Evolutionary conservation across 2,797 vertebrate species (phyloP).

Genomic region (Acrocephalus scirpaceus): DNA sequence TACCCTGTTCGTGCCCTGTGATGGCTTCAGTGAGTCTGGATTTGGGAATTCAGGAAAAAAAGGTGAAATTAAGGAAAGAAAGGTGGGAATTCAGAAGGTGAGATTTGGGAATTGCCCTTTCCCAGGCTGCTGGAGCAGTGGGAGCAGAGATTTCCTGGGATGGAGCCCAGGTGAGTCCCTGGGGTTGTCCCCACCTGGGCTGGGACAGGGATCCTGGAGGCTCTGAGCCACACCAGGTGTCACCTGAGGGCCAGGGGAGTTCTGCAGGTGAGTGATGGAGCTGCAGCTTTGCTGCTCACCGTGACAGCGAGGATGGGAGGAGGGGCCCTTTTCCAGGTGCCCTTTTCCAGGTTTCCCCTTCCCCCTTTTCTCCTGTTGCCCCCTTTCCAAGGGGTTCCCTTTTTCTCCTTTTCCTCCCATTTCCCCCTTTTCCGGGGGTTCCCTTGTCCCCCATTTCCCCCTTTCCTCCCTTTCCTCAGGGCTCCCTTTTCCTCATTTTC

Average conservation of each 20-base stretch:
- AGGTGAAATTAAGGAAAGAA: not conserved
- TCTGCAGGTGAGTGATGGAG: too few relatives aligned
- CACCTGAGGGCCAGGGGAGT: too few relatives aligned
- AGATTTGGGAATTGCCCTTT: not conserved
- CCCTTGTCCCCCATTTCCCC: too few relatives aligned
- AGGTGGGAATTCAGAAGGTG: not conserved
- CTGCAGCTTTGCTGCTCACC: not conserved
- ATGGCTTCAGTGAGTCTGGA: not conserved
- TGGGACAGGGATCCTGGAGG: not conserved
- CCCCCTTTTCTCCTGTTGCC: too few relatives aligned
- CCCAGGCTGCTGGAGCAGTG: not conserved
- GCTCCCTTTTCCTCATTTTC: too few relatives aligned
- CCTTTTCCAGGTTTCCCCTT: too few relatives aligned
- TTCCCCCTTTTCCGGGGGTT: too few relatives aligned
- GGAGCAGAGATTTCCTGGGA: not conserved
- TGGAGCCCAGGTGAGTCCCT: not conserved
- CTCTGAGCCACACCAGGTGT: too few relatives aligned
- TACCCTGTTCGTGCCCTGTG: not conserved
- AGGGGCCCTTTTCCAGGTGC: too few relatives aligned
- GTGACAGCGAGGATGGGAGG: not conserved
- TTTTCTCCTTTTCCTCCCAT: too few relatives aligned
- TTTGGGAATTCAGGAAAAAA: not conserved
- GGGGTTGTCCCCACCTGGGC: not conserved
- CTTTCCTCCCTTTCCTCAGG: not conserved
- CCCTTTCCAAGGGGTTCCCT: too few relatives aligned